phyloP scores from a whole-genome alignment of 2,113 vertebrate species.

The Bujurquina vittata region DNA sequence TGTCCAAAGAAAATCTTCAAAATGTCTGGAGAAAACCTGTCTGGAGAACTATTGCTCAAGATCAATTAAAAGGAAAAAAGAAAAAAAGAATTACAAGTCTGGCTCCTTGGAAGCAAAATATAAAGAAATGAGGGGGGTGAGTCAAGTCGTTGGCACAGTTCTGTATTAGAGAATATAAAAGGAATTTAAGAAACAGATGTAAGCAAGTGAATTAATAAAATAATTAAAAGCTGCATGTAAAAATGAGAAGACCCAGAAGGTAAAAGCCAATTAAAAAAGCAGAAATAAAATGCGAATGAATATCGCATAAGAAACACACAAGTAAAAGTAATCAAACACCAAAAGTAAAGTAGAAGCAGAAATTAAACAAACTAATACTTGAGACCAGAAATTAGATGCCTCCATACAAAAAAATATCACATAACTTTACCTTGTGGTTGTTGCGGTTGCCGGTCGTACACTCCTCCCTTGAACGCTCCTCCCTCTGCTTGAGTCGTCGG shows the following conservation, averaged over 20 bases:
- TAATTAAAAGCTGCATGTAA: neutral
- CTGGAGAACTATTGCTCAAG: neutral
- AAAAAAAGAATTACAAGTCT: neutral
- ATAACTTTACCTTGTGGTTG: slow-evolving; percentile 84
- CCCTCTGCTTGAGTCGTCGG: slow-evolving; percentile 90
- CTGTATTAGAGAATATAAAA: neutral
- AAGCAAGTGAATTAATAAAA: neutral
- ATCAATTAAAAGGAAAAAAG: neutral
- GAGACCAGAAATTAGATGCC: neutral
- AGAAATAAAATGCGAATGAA: neutral
- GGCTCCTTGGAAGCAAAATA: too few species aligned
- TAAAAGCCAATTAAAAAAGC: neutral
- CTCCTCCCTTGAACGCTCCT: slow-evolving; percentile 86
- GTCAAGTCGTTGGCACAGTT: neutral
- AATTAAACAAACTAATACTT: neutral
- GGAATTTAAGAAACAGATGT: neutral
- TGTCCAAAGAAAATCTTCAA: neutral
- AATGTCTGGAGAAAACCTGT: neutral
- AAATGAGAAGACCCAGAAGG: too few species aligned
- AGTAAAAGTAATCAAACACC: neutral
- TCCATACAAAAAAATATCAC: neutral
- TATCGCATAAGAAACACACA: neutral
- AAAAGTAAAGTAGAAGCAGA: neutral
- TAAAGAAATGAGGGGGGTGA: neutral
- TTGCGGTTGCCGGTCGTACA: slow-evolving; percentile 81